Conservation (phyloP, 2,888 invertebrate genomes). For the Helobdella robusta region DNA sequence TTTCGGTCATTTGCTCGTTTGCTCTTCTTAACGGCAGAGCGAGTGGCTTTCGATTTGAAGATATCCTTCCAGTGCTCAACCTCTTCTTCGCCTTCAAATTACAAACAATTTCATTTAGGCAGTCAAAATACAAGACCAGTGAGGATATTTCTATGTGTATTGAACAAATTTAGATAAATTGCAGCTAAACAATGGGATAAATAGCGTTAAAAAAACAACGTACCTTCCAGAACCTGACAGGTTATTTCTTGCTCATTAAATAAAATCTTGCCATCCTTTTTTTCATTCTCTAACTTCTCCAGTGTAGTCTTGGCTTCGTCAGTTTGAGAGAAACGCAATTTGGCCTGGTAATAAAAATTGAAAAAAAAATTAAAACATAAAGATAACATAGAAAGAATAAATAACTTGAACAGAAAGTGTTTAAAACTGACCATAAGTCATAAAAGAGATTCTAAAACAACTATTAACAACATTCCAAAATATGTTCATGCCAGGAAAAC, state of each 20-base stretch:
- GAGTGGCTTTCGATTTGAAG: slow-evolving; percentile 22
- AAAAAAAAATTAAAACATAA: not conserved
- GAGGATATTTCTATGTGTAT: too few species aligned
- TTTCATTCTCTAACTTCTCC: slow-evolving; percentile 30
- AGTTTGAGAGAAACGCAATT: slow-evolving; percentile 30
- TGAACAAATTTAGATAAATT: too few species aligned
- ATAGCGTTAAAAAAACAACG: not conserved
- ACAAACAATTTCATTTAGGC: not conserved
- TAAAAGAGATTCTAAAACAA: too few species aligned
- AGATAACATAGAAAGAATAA: not conserved
- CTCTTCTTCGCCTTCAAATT: slow-evolving; percentile 34
- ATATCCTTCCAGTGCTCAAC: slow-evolving; percentile 33
- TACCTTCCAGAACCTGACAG: slow-evolving; percentile 32
- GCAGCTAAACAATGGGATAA: not conserved
- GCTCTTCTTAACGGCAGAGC: not conserved
- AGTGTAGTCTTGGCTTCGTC: slow-evolving; percentile 31
- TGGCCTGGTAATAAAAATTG: slow-evolving; percentile 13
- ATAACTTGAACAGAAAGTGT: not conserved
- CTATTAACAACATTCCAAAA: too few species aligned
- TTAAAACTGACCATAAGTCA: too few species aligned
- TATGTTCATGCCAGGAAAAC: not conserved
- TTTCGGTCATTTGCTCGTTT: not conserved
- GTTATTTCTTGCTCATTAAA: slow-evolving; percentile 30
- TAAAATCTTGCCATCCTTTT: slow-evolving; percentile 31
- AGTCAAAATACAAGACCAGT: too few species aligned